phyloP scores from a whole-genome alignment of 2,888 invertebrate genomes.

The Ophion slaviceki region DNA sequence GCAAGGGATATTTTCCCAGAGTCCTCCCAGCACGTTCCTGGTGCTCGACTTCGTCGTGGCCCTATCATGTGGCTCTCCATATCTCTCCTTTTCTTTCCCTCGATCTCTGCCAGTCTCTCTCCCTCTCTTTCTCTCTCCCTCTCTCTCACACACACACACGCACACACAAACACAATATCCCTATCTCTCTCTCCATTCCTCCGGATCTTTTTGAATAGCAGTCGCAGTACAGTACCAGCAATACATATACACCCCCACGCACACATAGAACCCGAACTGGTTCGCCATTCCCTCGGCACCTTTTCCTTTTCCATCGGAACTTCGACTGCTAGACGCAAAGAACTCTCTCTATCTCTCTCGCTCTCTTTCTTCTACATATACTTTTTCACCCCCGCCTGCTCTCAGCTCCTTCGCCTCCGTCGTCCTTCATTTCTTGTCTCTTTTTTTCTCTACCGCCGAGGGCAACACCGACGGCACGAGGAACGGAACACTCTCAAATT shows the following conservation, averaged over 20 bases:
- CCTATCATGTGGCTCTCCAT: slow-evolving; percentile 49
- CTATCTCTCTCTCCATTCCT: slow-evolving; percentile 35
- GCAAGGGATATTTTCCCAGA: slow-evolving; percentile 35
- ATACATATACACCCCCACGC: not conserved
- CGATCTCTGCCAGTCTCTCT: not conserved
- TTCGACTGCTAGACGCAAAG: slow-evolving; percentile 48
- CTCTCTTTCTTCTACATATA: not conserved
- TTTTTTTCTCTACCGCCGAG: slow-evolving; percentile 17
- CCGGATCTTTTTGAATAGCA: slow-evolving; percentile 36
- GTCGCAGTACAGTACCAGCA: slow-evolving; percentile 9
- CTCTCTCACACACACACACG: not conserved
- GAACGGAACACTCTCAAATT: slow-evolving; percentile 38
- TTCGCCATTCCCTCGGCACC: slow-evolving; percentile 61
- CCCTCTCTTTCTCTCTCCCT: too few species aligned
- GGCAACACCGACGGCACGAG: slow-evolving; percentile 12
- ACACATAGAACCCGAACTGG: slow-evolving; percentile 25
- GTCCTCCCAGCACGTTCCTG: slow-evolving; percentile 30
- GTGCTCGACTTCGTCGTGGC: slow-evolving; percentile 47
- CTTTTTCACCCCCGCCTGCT: not conserved
- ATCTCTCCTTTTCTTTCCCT: not conserved
- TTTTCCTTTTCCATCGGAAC: slow-evolving; percentile 57
- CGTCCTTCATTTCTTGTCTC: slow-evolving; percentile 30
- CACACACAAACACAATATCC: not conserved
- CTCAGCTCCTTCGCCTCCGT: slow-evolving; percentile 9
- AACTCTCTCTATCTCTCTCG: slow-evolving; percentile 26